Percentiles rank a stretch among this genome's conserved stretches.
Conservation (phyloP, 2,888 invertebrate genomes). For the Plusia festucae region DNA sequence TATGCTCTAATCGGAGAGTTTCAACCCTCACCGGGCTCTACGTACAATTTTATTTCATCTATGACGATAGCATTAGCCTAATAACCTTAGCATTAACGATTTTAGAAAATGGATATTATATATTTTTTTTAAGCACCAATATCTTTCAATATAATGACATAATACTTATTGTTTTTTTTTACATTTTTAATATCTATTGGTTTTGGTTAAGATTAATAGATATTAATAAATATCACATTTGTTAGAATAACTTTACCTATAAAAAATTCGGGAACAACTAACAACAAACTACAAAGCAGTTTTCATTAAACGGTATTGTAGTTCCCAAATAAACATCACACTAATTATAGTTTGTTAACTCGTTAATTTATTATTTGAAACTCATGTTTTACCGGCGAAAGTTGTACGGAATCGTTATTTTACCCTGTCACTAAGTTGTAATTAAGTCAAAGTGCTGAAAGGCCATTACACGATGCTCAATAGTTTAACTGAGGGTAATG, state of each 20-base stretch:
- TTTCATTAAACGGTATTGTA: background rate
- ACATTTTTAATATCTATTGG: no score
- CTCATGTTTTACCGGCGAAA: conserved; percentile 38
- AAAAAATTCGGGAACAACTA: background rate
- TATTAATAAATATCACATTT: no score
- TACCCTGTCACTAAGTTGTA: conserved; percentile 49
- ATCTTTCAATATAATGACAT: no score
- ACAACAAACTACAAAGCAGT: background rate
- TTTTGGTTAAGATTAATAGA: no score
- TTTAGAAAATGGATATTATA: no score
- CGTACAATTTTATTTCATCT: no score
- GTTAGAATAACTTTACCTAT: background rate
- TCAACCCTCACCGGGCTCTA: background rate
- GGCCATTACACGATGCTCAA: conserved; percentile 28
- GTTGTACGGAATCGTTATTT: conserved; percentile 46
- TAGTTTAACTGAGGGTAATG: conserved; percentile 48
- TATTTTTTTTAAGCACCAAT: no score
- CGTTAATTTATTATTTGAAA: conserved; percentile 23
- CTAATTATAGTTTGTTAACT: conserved; percentile 10
- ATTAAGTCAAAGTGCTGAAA: conserved; percentile 37
- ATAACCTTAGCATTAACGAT: no score
- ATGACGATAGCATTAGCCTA: no score
- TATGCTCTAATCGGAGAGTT: no score
- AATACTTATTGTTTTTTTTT: no score
- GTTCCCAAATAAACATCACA: background rate